Conservation (phyloP, 2,113 vertebrate species). For the Nannospalax galili region DNA sequence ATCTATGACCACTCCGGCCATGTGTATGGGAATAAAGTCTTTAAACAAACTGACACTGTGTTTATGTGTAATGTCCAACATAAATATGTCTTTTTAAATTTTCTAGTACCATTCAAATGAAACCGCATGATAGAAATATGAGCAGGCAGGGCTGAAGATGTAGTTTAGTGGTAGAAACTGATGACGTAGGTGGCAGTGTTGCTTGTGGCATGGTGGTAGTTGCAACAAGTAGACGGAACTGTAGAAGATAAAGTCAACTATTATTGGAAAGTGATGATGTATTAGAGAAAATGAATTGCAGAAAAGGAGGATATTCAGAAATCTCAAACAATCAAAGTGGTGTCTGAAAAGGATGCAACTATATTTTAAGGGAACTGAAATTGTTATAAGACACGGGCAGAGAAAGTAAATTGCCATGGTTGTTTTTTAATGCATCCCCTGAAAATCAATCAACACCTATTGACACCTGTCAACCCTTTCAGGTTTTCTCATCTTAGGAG, state of each 20-base stretch:
- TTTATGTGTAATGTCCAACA: constrained; percentile 28
- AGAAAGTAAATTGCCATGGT: constrained; percentile 69
- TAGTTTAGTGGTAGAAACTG: not conserved
- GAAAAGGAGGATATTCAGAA: not conserved
- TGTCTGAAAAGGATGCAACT: constrained; percentile 52
- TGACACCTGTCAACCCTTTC: constrained; percentile 38
- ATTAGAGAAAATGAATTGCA: not conserved
- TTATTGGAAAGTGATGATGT: constrained; percentile 32
- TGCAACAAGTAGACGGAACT: not conserved
- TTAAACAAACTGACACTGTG: constrained; percentile 35
- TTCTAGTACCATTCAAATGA: not conserved
- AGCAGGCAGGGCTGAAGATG: not conserved
- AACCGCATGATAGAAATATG: not conserved
- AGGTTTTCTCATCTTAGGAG: constrained; percentile 3
- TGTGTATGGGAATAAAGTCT: constrained; percentile 64
- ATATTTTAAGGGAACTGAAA: constrained; percentile 61
- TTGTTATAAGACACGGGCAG: not conserved
- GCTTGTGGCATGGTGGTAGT: not conserved
- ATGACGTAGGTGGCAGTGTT: not conserved
- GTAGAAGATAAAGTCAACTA: constrained; percentile 37
- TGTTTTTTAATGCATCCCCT: constrained; percentile 77
- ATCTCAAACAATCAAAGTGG: constrained; percentile 39
- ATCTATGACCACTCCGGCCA: no score
- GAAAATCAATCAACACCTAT: constrained; percentile 59
- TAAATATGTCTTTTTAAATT: constrained; percentile 17